Base-by-base conservation (phyloP, 2,797 vertebrate genomes). In the Stomatorhinus walkeri region DNA sequence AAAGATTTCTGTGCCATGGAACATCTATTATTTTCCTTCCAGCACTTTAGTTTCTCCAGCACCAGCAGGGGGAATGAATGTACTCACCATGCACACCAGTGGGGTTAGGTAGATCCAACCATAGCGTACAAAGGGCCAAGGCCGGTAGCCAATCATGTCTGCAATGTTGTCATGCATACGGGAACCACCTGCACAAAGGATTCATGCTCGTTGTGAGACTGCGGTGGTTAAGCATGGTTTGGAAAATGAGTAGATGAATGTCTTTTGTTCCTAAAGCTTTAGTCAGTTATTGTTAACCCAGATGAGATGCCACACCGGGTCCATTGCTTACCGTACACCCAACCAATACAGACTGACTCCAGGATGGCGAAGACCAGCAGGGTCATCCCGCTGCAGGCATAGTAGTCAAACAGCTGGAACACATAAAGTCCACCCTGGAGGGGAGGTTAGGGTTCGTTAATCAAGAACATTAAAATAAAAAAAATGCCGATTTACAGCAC, bases 321-420 rank as follows among this genome's bases (percentile, higher is more conserved):
- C 36, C 32, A 19, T 7, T 48, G 52, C 91, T 92, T 92, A 96
- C 96, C 96, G 86, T 96, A 96, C 36, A 96, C 88, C 96, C 96
- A 96, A 91, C 95, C 95, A 46, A 96, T 90, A 90, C 95, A 96
- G 76, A 95, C 89, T 32, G 95, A 95, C 92, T 96, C 93, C 88
- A 95, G 88, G 85, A 95, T 89, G 49, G 95, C 95, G 90, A 96
- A 95, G 9, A 95, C 85, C 61, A 96, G 89, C 12, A 96, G 92
- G 0, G 95, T 95, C 93, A 94, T 95, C 89, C 96, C 96, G 90
- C 95, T 96, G 91, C 95, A 96, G 76, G 95, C 95, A 0, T 96
- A 96, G 91, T 96, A 95, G 92, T 96, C 96, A 92, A 96, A 96
- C 90, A 96, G 89, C 91, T 93, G 95, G 91, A 96, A 96, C 87